A percentile compares a stretch with the other conserved stretches of the same genome.
These are phyloP conservation scores for Emys orbicularis DNA, from an alignment of 2,797 vertebrate species.

Conservation along the genomic window DNA sequence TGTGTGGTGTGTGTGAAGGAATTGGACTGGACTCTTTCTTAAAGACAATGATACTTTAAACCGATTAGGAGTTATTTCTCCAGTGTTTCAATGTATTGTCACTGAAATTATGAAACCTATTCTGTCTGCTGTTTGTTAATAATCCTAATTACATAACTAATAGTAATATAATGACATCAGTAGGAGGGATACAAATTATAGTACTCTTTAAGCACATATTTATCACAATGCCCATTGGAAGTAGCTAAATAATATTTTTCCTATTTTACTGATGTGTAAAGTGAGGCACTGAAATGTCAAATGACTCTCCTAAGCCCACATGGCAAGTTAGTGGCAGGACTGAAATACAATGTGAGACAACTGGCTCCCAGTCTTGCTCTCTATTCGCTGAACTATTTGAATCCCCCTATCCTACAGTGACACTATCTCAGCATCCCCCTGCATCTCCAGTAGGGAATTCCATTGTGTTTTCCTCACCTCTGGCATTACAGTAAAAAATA, in stretches of 20 bases:
- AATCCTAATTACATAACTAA: neutral
- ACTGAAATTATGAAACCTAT: neutral
- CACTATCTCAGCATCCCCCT: neutral
- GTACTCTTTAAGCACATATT: neutral
- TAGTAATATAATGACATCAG: neutral
- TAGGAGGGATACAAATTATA: neutral
- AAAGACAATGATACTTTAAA: neutral
- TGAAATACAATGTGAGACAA: constrained; percentile 6
- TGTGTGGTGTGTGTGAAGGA: neutral
- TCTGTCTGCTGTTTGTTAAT: neutral
- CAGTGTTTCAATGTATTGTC: neutral
- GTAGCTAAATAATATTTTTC: neutral
- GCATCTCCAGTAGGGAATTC: constrained; percentile 59
- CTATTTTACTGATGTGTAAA: neutral
- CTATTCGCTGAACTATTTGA: neutral
- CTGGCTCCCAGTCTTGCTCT: constrained; percentile 14
- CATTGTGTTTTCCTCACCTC: constrained; percentile 74
- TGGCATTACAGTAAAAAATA: constrained; percentile 70
- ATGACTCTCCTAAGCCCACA: constrained; percentile 43
- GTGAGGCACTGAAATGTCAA: neutral
- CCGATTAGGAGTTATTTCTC: rapidly evolving
- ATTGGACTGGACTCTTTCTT: neutral
- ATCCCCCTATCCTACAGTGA: constrained; percentile 22
- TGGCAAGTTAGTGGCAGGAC: constrained; percentile 35
- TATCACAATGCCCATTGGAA: neutral